phyloP scores from a whole-genome alignment of 92 coral and sea anemone species.

The Actinernus sp. region DNA sequence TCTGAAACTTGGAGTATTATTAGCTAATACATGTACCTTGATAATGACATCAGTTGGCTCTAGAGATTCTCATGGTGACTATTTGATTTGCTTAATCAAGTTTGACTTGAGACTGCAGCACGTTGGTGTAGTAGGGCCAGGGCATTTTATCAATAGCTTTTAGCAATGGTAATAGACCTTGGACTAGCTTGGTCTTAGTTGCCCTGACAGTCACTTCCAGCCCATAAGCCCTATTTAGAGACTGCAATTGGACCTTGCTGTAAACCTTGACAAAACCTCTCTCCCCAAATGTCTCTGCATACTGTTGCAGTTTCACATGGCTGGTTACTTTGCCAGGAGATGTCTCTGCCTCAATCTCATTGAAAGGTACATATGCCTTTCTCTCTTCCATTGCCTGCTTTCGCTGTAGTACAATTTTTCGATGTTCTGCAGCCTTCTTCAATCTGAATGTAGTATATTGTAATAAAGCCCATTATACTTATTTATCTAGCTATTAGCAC shows the following conservation, averaged over 20 bases:
- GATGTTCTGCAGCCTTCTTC: slow-evolving; percentile 59
- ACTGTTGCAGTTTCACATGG: slow-evolving; percentile 21
- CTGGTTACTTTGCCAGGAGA: slow-evolving; percentile 16
- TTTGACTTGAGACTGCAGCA: no score
- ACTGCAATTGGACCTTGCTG: slow-evolving; percentile 17
- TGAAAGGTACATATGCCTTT: slow-evolving; percentile 8
- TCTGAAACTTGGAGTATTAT: no score
- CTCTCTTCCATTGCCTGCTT: slow-evolving; percentile 42
- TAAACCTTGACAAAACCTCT: slow-evolving; percentile 28
- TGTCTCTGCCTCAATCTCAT: slow-evolving; percentile 34
- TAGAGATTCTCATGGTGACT: no score
- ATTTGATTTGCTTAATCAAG: no score
- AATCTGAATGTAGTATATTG: no score
- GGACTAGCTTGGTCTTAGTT: slow-evolving; percentile 14
- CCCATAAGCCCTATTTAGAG: slow-evolving; percentile 51
- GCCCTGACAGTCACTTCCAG: not conserved
- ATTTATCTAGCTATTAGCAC: no score
- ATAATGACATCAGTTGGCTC: not conserved
- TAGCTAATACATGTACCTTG: not conserved
- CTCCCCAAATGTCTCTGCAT: slow-evolving; percentile 19
- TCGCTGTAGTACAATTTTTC: slow-evolving; percentile 50
- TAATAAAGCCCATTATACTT: no score
- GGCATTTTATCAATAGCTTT: slow-evolving; percentile 14
- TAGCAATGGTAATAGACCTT: slow-evolving; percentile 39
- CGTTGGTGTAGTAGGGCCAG: no score